Conservation (phyloP, 2,113 vertebrate species). For the Bubo blakistoni region DNA sequence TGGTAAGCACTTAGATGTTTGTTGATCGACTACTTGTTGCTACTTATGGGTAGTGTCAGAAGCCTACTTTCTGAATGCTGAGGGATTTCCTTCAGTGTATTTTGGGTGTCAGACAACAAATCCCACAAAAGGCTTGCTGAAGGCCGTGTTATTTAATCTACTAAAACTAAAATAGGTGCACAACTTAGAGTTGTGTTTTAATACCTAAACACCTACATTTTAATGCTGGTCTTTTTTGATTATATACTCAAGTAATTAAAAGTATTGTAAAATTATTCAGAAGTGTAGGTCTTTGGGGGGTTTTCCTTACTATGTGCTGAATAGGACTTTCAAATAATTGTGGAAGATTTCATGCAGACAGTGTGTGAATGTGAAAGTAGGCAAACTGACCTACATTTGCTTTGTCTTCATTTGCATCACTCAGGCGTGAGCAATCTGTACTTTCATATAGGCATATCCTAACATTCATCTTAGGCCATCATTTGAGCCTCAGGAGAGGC, state of each 20-base stretch:
- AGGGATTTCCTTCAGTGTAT: background rate
- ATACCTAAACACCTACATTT: background rate
- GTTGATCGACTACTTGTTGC: background rate
- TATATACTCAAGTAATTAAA: background rate
- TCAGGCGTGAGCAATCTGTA: background rate
- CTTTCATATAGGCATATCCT: background rate
- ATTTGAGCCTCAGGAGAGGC: background rate
- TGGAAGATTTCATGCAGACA: background rate
- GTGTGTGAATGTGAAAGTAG: background rate
- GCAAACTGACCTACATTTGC: background rate
- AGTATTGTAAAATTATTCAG: background rate
- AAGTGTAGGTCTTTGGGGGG: background rate
- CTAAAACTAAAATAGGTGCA: background rate
- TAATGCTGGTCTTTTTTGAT: background rate
- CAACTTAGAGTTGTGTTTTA: background rate
- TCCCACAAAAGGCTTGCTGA: background rate
- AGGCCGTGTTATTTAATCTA: background rate
- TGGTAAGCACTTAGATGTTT: background rate
- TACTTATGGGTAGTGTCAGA: background rate
- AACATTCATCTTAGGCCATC: background rate
- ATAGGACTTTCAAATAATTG: background rate
- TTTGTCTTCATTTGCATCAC: background rate
- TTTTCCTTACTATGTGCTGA: background rate
- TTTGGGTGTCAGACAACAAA: background rate
- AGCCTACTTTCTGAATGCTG: background rate